phyloP scores from a whole-genome alignment of 2,113 vertebrate genomes.

The Natator depressus region DNA sequence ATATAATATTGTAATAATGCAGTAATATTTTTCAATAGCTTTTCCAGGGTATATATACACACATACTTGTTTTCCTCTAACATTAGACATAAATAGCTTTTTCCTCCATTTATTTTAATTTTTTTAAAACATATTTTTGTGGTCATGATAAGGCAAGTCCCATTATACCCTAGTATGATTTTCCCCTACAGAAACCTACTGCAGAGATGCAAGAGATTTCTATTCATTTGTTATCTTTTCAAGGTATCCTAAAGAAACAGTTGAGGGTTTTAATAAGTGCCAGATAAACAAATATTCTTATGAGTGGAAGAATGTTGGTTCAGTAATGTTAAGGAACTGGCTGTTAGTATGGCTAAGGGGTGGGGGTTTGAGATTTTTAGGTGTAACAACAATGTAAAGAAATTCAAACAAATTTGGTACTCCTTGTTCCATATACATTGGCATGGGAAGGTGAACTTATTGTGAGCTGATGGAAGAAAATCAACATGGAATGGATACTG shows the following conservation, averaged over 20 bases:
- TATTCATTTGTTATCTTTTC: neutral
- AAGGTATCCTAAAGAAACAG: neutral
- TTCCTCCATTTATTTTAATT: neutral
- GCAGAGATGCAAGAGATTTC: neutral
- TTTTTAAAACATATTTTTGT: neutral
- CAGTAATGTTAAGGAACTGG: neutral
- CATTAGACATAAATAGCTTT: accelerated
- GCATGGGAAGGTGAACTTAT: accelerated
- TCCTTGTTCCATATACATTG: neutral
- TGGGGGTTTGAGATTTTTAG: neutral
- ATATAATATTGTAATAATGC: neutral
- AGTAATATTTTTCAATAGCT: neutral
- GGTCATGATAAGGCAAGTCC: neutral
- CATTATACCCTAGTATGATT: accelerated
- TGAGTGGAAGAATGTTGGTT: accelerated
- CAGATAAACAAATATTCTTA: neutral
- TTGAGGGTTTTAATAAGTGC: neutral
- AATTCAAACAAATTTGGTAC: neutral
- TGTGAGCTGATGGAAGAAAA: neutral
- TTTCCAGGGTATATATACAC: neutral
- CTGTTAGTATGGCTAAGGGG: neutral
- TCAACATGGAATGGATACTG: neutral
- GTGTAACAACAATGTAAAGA: neutral
- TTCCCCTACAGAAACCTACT: neutral
- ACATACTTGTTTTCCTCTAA: neutral